These are phyloP conservation scores for Gyps fulvus DNA, from an alignment of 2,113 vertebrate species.

Conservation along the genomic window DNA sequence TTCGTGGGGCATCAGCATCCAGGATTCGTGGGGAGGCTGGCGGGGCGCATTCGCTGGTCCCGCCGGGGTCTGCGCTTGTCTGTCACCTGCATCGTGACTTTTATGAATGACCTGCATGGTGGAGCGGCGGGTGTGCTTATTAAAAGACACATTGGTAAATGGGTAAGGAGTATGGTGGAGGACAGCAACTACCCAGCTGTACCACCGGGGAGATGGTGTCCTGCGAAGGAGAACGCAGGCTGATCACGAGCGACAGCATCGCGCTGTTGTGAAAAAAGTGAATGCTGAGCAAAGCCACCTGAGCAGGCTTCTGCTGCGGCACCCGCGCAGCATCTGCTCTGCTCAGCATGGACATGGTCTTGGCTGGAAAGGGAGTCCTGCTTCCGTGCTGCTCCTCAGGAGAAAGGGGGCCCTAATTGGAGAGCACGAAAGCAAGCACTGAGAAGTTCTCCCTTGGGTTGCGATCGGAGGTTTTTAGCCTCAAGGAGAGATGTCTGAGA, in stretches of 20 bases:
- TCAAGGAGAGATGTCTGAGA: background rate
- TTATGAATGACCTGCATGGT: background rate
- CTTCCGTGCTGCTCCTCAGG: background rate
- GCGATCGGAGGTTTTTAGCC: background rate
- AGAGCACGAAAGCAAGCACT: background rate
- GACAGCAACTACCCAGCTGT: background rate
- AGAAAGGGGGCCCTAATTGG: background rate
- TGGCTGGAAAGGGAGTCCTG: background rate
- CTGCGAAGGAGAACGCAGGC: background rate
- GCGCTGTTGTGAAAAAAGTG: background rate
- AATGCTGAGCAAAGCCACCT: background rate
- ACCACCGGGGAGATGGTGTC: background rate
- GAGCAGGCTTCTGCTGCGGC: background rate
- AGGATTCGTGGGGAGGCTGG: background rate
- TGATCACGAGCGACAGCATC: too few species aligned
- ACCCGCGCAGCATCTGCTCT: background rate
- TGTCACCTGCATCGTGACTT: background rate
- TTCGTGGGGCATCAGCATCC: background rate
- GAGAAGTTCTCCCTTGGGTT: background rate
- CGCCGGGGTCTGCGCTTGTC: background rate
- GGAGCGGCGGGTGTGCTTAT: background rate
- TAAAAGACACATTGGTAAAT: rapidly evolving
- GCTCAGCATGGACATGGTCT: background rate
- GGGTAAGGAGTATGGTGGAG: background rate
- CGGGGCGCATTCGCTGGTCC: rapidly evolving